Percentiles rank a stretch among this genome's conserved stretches.
Conservation (phyloP, 2,888 invertebrate species). For the Heteropelma amictum region DNA sequence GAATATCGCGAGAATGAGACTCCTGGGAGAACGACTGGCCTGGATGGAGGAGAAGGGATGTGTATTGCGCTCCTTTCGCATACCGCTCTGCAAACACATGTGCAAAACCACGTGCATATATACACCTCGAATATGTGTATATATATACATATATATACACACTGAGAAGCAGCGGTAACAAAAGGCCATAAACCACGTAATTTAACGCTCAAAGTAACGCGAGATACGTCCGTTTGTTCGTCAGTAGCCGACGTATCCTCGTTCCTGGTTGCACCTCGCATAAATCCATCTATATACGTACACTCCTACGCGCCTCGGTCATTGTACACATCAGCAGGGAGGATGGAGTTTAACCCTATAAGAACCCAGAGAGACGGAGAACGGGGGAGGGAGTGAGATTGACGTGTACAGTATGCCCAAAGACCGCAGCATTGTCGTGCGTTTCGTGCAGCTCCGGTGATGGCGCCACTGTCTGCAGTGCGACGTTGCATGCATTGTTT, state of each 20-base stretch:
- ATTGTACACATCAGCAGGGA: conserved; percentile 1
- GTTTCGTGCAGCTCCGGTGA: conserved; percentile 8
- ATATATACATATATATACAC: neutral
- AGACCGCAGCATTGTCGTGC: conserved; percentile 16
- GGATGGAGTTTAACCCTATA: neutral
- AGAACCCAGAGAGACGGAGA: neutral
- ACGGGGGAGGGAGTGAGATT: neutral
- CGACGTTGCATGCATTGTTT: conserved; percentile 24
- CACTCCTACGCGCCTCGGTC: conserved; percentile 6
- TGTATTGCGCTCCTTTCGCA: neutral
- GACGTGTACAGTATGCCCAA: neutral
- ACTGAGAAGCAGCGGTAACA: neutral
- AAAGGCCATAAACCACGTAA: neutral
- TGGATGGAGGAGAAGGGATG: neutral
- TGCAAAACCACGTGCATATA: neutral
- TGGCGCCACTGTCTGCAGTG: conserved; percentile 5
- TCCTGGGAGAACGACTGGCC: neutral
- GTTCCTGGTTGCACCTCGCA: conserved; percentile 9
- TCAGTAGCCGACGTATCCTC: neutral
- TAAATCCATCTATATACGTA: conserved; percentile 36
- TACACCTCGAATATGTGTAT: neutral
- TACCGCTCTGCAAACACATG: conserved; percentile 31
- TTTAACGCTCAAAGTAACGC: neutral
- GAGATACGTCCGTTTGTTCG: neutral
- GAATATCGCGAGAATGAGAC: conserved; percentile 35